phyloP scores from a whole-genome alignment of 2,113 vertebrate genomes.

The Kryptolebias marmoratus region DNA sequence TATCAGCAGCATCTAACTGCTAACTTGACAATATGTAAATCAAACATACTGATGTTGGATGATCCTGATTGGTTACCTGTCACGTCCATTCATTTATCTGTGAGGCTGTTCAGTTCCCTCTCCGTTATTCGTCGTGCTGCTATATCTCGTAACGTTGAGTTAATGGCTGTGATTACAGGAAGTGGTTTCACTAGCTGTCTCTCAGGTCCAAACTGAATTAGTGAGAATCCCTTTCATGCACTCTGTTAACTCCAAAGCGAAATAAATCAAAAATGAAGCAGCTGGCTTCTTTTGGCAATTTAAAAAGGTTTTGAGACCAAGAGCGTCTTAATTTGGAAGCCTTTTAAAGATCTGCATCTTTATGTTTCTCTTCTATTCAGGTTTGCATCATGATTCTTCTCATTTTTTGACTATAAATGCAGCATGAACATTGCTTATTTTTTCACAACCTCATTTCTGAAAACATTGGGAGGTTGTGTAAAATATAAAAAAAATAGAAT shows the following conservation, averaged over 20 bases:
- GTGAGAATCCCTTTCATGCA: conserved; percentile 43
- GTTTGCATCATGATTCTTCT: too few relatives aligned
- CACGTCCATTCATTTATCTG: conserved; percentile 45
- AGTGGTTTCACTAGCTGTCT: conserved; percentile 51
- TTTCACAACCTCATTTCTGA: too few relatives aligned
- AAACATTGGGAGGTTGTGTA: too few relatives aligned
- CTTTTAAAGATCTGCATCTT: conserved; percentile 3
- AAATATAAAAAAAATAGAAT: too few relatives aligned
- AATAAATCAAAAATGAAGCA: conserved; percentile 43
- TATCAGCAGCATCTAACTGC: too few relatives aligned
- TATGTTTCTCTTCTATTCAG: neutral
- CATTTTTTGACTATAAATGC: too few relatives aligned
- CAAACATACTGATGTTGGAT: neutral
- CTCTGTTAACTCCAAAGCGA: conserved; percentile 38
- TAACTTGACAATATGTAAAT: neutral
- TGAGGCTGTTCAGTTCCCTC: conserved; percentile 19
- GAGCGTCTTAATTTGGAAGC: conserved; percentile 18
- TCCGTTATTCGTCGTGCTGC: conserved; percentile 33
- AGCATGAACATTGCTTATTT: too few relatives aligned
- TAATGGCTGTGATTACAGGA: conserved; percentile 59
- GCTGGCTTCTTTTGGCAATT: conserved; percentile 27
- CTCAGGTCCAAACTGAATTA: conserved; percentile 49
- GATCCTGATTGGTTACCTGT: conserved; percentile 48
- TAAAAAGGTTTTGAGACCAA: conserved; percentile 20
- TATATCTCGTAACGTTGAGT: conserved; percentile 47